Percentiles rank a stretch among this genome's conserved stretches.
phyloP scores from a whole-genome alignment of 2,797 vertebrate species.

The Gallirallus australis region DNA sequence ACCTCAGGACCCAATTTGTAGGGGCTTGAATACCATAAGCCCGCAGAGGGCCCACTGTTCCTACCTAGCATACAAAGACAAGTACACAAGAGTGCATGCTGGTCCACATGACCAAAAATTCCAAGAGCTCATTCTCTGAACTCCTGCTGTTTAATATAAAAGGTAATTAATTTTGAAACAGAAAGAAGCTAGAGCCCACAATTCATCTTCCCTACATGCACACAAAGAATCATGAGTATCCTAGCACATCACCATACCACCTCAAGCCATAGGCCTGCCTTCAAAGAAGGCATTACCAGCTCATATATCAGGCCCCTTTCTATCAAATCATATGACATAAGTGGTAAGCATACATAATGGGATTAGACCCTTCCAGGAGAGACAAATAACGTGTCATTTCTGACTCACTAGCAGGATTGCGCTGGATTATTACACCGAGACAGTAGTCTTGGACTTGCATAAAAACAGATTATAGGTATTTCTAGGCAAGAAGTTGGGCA shows the following conservation, averaged over 20 bases:
- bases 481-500: neutral
- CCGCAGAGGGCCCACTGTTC: neutral
- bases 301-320: neutral
- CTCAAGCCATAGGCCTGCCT: neutral
- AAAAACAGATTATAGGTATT: neutral
- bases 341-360: neutral
- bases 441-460: neutral
- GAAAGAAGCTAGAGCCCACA: neutral
- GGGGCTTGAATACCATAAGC: neutral
- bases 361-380: neutral
- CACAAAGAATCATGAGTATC: neutral
- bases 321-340: neutral
- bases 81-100: accelerated
- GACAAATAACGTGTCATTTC: neutral
- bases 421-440: neutral
- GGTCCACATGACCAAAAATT: neutral
- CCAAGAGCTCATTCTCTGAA: neutral
- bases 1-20: neutral
- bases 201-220: neutral
- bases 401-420: neutral
- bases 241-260: neutral
- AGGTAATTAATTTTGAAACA: neutral
- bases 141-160: neutral
- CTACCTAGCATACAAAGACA: neutral
- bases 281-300: neutral